These are phyloP conservation scores for Philantomba maxwellii DNA, from an alignment of 2,113 vertebrate genomes.

Conservation along the genomic window DNA sequence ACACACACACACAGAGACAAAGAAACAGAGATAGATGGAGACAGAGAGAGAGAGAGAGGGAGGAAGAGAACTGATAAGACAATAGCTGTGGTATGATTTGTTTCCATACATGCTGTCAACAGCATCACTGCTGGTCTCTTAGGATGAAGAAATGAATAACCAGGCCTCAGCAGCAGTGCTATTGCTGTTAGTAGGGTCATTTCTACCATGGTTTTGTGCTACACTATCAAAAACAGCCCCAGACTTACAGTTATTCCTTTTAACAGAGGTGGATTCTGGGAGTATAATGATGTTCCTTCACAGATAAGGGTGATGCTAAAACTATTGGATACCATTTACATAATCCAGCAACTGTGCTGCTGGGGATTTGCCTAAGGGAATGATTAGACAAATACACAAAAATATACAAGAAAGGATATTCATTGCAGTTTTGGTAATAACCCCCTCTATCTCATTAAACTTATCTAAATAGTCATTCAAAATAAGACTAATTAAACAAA, in stretches of 20 bases:
- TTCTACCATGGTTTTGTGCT: neutral
- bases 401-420: neutral
- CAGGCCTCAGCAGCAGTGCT: neutral
- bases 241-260: neutral
- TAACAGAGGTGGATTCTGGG: neutral
- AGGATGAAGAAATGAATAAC: neutral
- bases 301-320: neutral
- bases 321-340: neutral
- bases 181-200: too few relatives aligned
- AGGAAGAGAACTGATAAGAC: neutral
- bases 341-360: neutral
- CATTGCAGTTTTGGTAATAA: neutral
- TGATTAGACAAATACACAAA: neutral
- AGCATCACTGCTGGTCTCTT: neutral
- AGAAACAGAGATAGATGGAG: neutral
- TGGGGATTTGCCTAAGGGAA: neutral
- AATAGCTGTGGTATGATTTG: too few relatives aligned
- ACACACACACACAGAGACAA: neutral
- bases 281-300: neutral
- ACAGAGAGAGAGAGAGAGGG: neutral
- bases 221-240: neutral
- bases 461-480: neutral
- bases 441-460: neutral
- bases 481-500: neutral
- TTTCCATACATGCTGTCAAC: too few relatives aligned